Base-by-base conservation (phyloP, 1,140 invertebrate species). In the Leguminivora glycinivorella region DNA sequence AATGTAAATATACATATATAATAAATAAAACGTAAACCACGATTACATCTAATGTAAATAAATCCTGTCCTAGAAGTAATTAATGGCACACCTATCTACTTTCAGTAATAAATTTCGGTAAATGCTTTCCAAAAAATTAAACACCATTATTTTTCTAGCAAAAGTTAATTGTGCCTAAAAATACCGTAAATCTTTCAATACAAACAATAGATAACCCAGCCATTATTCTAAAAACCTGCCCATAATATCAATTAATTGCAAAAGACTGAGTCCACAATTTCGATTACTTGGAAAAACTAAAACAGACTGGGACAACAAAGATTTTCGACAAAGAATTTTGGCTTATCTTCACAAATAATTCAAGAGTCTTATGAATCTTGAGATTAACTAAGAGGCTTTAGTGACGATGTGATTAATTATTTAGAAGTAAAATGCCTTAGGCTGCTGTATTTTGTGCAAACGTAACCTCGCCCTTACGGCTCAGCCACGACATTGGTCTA, bases 301-400 rank as follows among this genome's bases (percentile, higher is more conserved):
- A 52, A 52, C 19, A 52, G 47, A 22, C 47, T 52, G 19, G 0
- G 47, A 52, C 22, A 29, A 63, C 2, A 29, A 29, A 29, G 26
- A 29, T 29, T 60, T n/a, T 2, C 3, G 58, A 63, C 58, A 63
- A 63, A 63, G 26, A 29, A 63, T 29, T 63, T 63, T 7, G 17
- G 58, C 25, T 63, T 26, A 31, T 63, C 58, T 60, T n/a, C 12
- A 26, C 24, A 60, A 63, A 63, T n/a, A 63, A 34, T 63, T 63
- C 25, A 29, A 63, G 56, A 60, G 58, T 63, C 58, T 63, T 63
- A 34, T 29, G 25, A 63, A 29, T 31, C 25, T 63, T 29, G 25
- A 63, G 58, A 63, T 63, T 63, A 63, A 19, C 29, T 29, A 63
- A 60, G 58, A 63, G 58, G 58, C 58, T 29, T 63, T 63, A 63